phyloP scores from a whole-genome alignment of 1,140 invertebrate genomes.

The Aethina tumida region DNA sequence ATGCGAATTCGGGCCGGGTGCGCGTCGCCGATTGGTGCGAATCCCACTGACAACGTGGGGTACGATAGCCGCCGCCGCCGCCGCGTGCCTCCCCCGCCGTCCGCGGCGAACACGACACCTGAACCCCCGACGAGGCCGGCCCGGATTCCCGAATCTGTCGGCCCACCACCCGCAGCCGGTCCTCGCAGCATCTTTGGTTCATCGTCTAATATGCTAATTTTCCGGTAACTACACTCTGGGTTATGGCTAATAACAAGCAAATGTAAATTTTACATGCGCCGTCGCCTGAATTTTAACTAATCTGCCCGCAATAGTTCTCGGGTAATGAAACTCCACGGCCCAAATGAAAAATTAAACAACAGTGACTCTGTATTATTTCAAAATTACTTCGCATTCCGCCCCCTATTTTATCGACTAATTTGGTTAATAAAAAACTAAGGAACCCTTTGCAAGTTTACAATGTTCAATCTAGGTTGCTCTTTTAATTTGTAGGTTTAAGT shows the following conservation, averaged over 20 bases:
- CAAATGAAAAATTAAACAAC: too few relatives aligned
- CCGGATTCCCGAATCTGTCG: conserved; percentile 14
- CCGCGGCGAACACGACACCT: neutral
- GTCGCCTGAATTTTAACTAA: conserved; percentile 9
- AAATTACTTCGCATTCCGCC: too few relatives aligned
- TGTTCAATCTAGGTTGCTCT: too few relatives aligned
- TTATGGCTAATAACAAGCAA: conserved; percentile 23
- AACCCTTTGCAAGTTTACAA: too few relatives aligned
- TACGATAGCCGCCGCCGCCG: conserved; percentile 11
- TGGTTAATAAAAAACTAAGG: too few relatives aligned
- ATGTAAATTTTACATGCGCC: conserved; percentile 14
- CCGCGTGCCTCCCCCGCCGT: neutral
- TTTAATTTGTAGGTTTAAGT: too few relatives aligned
- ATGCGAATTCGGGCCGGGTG: conserved; percentile 17
- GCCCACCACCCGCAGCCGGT: conserved; percentile 6
- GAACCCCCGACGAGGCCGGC: conserved; percentile 3
- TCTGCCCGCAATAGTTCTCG: too few relatives aligned
- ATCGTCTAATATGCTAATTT: conserved; percentile 23
- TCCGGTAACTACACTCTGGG: conserved; percentile 18
- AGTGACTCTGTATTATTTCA: too few relatives aligned
- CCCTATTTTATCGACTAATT: too few relatives aligned
- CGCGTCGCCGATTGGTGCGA: conserved; percentile 20
- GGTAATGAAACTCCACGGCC: too few relatives aligned
- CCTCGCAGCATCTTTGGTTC: conserved; percentile 12
- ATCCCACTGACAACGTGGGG: conserved; percentile 4